These are phyloP conservation scores for Cataglyphis rosenhaueri DNA, from an alignment of 2,888 invertebrate genomes.

Conservation along the genomic window DNA sequence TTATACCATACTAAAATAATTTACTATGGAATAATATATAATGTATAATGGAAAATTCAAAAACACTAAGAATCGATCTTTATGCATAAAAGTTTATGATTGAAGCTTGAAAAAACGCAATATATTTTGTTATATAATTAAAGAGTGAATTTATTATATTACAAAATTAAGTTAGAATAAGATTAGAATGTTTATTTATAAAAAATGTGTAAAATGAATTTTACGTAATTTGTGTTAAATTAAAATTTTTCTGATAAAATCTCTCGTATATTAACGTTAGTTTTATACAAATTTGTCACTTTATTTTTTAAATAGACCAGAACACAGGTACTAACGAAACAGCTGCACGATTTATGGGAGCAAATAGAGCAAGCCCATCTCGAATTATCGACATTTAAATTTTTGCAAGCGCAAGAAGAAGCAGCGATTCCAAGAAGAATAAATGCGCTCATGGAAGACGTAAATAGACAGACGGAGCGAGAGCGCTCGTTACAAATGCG, in stretches of 20 bases:
- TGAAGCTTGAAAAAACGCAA: neutral
- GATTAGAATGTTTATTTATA: neutral
- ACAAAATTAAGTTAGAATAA: neutral
- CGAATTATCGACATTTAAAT: conserved; percentile 96
- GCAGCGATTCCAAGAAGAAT: conserved; percentile 96
- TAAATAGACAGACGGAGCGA: conserved; percentile 95
- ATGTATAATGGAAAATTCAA: neutral
- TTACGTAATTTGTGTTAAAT: neutral
- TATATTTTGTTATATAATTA: no score
- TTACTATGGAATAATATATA: neutral
- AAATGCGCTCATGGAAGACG: conserved; percentile 96
- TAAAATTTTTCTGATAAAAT: neutral
- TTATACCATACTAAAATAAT: no score
- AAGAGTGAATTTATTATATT: neutral
- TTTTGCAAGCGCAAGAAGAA: conserved; percentile 95
- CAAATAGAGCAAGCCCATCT: conserved; percentile 96
- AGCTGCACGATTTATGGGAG: conserved; percentile 94
- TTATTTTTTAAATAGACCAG: conserved; percentile 86
- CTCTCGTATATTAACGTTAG: neutral
- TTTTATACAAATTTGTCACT: neutral
- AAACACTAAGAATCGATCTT: neutral
- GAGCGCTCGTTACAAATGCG: conserved; percentile 95
- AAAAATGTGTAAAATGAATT: neutral
- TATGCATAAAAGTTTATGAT: neutral
- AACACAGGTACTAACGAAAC: conserved; percentile 95